phyloP scores from a whole-genome alignment of 2,113 vertebrate genomes.

The Macquaria ambigua region DNA sequence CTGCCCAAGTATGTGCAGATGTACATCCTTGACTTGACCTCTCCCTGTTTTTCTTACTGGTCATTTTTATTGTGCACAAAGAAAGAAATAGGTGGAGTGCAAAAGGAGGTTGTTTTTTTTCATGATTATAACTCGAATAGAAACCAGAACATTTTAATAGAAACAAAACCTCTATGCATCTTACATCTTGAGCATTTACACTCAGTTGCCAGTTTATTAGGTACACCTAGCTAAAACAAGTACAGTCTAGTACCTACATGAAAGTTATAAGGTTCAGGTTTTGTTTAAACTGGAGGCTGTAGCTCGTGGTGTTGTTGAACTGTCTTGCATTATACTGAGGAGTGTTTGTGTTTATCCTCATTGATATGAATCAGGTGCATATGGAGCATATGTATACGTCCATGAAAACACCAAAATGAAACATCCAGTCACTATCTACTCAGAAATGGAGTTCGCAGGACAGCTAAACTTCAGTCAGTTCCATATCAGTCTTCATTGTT shows the following conservation, averaged over 20 bases:
- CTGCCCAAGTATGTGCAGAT: conserved; percentile 46
- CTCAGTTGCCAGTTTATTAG: neutral
- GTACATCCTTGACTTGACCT: conserved; percentile 41
- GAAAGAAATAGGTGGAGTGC: neutral
- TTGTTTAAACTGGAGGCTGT: neutral
- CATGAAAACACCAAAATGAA: too few species aligned
- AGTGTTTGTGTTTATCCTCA: neutral
- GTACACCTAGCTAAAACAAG: neutral
- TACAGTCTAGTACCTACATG: neutral
- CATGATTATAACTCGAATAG: neutral
- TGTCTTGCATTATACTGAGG: neutral
- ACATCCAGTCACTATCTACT: too few species aligned
- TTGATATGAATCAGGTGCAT: too few species aligned
- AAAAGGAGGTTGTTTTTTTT: neutral
- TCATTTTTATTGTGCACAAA: conserved; percentile 16
- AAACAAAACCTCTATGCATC: neutral
- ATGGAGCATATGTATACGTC: neutral
- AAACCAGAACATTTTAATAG: neutral
- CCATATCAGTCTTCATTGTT: neutral
- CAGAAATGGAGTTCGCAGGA: neutral
- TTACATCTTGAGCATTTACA: neutral
- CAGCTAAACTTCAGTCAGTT: too few species aligned
- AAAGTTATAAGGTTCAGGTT: neutral
- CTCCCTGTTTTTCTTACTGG: conserved; percentile 31
- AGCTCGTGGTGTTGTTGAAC: neutral